Conservation (phyloP, 2,888 invertebrate genomes). For the Rhorus exstirpatorius region DNA sequence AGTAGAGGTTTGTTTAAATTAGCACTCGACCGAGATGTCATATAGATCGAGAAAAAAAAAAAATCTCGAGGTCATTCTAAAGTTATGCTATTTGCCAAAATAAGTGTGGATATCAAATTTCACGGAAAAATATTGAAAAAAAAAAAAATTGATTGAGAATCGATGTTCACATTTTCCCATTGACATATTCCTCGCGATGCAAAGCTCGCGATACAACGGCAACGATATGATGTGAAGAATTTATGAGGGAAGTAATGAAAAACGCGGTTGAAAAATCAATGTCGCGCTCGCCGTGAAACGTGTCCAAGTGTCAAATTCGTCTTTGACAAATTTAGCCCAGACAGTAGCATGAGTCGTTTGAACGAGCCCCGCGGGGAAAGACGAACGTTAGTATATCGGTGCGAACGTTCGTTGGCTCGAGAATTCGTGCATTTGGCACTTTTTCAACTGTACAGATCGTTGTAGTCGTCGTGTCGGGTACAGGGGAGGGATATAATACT, state of each 20-base stretch:
- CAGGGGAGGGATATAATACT: conserved; percentile 30
- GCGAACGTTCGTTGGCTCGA: conserved; percentile 65
- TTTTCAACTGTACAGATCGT: conserved; percentile 77
- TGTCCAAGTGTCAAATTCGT: conserved; percentile 83
- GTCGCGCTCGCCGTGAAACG: conserved; percentile 77
- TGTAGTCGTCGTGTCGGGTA: conserved; percentile 20
- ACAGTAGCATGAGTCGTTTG: conserved; percentile 72
- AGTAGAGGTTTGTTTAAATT: no score
- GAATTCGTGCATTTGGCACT: conserved; percentile 77
- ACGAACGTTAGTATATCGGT: conserved; percentile 54
- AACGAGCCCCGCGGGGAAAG: conserved; percentile 55
- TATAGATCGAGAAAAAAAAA: no score
- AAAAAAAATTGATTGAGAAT: background rate
- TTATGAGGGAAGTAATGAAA: conserved; percentile 8
- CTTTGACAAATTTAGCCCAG: conserved; percentile 83
- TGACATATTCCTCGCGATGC: background rate
- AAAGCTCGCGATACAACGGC: conserved; percentile 5
- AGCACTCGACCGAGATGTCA: no score
- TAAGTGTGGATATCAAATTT: no score
- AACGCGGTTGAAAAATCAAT: conserved; percentile 76
- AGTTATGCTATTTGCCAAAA: no score
- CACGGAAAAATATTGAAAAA: background rate
- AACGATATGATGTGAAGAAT: conserved; percentile 27
- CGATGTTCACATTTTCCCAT: background rate
- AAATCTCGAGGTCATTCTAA: no score